Percentiles rank a stretch among this genome's conserved stretches.
Conservation (phyloP, 2,113 vertebrate genomes). For the Eira barbara region DNA sequence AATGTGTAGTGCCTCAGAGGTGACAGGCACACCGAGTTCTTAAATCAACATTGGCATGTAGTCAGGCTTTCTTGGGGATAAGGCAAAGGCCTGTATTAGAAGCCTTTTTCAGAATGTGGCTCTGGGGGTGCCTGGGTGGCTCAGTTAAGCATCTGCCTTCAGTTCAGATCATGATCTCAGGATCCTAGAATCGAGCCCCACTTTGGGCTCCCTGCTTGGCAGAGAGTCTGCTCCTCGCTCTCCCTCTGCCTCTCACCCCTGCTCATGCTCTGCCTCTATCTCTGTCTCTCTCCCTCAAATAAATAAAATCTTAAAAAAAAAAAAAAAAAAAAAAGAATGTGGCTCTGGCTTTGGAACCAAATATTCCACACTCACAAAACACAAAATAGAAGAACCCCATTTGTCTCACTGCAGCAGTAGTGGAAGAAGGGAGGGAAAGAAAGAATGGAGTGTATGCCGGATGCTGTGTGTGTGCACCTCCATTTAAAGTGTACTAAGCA, state of each 20-base stretch:
- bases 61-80: neutral
- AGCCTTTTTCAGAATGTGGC: neutral
- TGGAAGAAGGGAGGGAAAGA: neutral
- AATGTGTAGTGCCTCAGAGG: neutral
- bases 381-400: neutral
- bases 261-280: neutral
- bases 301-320: neutral
- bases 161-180: neutral
- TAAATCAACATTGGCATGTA: constrained; percentile 59
- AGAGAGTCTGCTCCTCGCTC: neutral
- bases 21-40: constrained; percentile 16
- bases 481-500: neutral
- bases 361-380: neutral
- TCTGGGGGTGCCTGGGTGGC: neutral
- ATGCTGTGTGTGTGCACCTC: no score
- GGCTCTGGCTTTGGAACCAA: neutral
- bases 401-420: neutral
- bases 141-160: neutral
- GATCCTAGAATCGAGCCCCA: neutral
- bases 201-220: neutral
- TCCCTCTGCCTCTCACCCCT: neutral
- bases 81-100: neutral
- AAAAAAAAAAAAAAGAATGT: neutral
- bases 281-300: neutral
- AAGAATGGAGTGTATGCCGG: rapidly evolving